A percentile compares a stretch with the other conserved stretches of the same genome.
Evolutionary conservation across 2,888 invertebrate genomes (phyloP).

Genomic region (Disparrhopalites patrizii): DNA sequence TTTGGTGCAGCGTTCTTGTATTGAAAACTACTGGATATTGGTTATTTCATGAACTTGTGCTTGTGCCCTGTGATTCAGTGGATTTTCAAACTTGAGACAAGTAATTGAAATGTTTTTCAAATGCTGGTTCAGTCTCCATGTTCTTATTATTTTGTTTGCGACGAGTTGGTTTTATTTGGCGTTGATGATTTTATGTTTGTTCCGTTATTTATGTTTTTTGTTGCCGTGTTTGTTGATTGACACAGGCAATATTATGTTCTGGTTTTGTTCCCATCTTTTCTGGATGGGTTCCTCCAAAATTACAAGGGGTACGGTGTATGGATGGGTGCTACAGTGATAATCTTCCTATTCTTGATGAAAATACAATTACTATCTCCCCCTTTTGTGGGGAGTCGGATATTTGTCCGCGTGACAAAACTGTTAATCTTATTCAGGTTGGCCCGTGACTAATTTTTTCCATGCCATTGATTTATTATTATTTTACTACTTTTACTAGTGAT

Average conservation of each 20-base stretch:
- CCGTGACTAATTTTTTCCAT: neutral
- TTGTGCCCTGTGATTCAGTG: too few species aligned
- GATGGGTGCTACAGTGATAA: slow-evolving; percentile 60
- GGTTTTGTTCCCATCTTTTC: slow-evolving; percentile 59
- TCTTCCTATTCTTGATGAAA: slow-evolving; percentile 55
- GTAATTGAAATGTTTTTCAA: too few species aligned
- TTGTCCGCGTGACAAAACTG: slow-evolving; percentile 52
- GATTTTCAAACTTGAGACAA: too few species aligned
- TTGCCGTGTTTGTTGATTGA: slow-evolving; percentile 59
- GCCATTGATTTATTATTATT: neutral
- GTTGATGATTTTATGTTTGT: neutral
- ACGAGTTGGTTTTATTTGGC: too few species aligned
- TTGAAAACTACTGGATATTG: too few species aligned
- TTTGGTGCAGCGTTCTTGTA: too few species aligned
- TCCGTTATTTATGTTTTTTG: slow-evolving; percentile 73
- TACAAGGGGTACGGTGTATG: slow-evolving; percentile 53
- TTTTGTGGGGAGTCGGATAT: slow-evolving; percentile 60
- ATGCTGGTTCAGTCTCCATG: too few species aligned
- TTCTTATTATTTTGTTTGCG: too few species aligned
- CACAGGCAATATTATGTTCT: slow-evolving; percentile 59
- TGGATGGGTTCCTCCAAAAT: slow-evolving; percentile 56
- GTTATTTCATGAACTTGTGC: too few species aligned
- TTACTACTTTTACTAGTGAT: neutral
- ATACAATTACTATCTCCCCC: slow-evolving; percentile 59
- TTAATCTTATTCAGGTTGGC: slow-evolving; percentile 49